A percentile compares a stretch with the other conserved stretches of the same genome.
Evolutionary conservation across 1,140 invertebrate species (phyloP).

Genomic region (Achatina immaculata): DNA sequence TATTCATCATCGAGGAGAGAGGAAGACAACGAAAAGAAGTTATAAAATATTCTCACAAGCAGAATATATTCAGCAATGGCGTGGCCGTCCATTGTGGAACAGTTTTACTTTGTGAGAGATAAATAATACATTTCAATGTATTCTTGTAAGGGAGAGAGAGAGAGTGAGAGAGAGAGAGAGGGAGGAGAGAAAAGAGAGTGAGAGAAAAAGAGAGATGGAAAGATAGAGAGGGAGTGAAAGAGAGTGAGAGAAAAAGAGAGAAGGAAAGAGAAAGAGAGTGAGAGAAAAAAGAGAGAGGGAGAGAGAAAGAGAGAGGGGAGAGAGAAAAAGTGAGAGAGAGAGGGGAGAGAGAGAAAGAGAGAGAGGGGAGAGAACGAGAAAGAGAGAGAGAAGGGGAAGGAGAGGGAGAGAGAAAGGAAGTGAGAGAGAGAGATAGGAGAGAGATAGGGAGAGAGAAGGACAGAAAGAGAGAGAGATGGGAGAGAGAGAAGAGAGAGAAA

Average conservation of each 20-base stretch:
- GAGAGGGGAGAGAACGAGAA: no score
- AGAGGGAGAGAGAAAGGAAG: constrained; percentile 12
- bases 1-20: no score
- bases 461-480: background rate
- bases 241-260: background rate
- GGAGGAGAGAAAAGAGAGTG: background rate
- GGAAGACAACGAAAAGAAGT: no score
- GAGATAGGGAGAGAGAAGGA: no score
- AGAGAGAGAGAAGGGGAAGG: constrained; percentile 20
- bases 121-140: constrained; percentile 77
- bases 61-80: no score
- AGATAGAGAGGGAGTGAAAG: no score
- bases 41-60: no score
- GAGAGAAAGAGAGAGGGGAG: no score
- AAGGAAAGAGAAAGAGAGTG: constrained; percentile 16
- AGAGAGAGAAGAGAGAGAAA: constrained; percentile 2
- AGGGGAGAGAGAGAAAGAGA: constrained; percentile 13
- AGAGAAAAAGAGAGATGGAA: background rate
- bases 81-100: no score
- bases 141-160: constrained; percentile 74
- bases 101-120: constrained; percentile 75
- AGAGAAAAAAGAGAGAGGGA: background rate
- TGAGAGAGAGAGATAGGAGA: background rate
- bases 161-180: constrained; percentile 76
- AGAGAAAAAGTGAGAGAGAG: background rate